These are phyloP conservation scores for Enteromius paludinosus DNA, from an alignment of 2,797 vertebrate genomes.

Conservation along the genomic window DNA sequence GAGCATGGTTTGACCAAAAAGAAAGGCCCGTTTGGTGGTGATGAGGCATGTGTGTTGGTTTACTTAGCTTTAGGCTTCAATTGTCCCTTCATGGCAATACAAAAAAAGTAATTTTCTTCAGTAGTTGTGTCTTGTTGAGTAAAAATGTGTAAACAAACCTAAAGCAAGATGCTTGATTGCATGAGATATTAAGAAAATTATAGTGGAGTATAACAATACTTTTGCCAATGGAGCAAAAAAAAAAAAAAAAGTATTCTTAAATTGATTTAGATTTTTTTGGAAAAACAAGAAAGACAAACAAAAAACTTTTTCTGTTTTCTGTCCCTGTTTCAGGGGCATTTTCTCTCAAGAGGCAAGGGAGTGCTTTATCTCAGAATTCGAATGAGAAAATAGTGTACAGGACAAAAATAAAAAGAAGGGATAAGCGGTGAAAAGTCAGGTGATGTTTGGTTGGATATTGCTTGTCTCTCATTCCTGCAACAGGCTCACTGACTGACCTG, in stretches of 20 bases:
- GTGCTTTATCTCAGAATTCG: not conserved
- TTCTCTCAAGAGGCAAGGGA: not conserved
- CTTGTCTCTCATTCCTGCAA: not conserved
- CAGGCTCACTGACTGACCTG: not conserved
- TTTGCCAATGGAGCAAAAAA: not conserved
- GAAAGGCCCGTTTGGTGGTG: not conserved
- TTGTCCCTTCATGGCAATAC: not conserved
- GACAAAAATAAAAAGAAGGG: slow-evolving; percentile 7
- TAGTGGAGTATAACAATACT: not conserved
- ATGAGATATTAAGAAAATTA: not conserved
- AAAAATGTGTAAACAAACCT: not conserved
- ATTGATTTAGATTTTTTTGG: not conserved
- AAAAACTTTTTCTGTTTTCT: not conserved
- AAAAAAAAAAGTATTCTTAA: too few species aligned
- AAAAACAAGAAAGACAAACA: not conserved
- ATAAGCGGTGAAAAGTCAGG: not conserved
- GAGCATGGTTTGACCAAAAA: slow-evolving; percentile 19
- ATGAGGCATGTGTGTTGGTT: slow-evolving; percentile 1
- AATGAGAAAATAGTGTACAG: not conserved
- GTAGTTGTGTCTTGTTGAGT: not conserved
- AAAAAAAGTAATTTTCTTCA: not conserved
- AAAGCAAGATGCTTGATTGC: not conserved
- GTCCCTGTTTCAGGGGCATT: not conserved
- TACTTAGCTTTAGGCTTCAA: not conserved
- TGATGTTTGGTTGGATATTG: not conserved